Base-by-base conservation (phyloP, 2,797 vertebrate species). In the Cossypha niveicapilla region DNA sequence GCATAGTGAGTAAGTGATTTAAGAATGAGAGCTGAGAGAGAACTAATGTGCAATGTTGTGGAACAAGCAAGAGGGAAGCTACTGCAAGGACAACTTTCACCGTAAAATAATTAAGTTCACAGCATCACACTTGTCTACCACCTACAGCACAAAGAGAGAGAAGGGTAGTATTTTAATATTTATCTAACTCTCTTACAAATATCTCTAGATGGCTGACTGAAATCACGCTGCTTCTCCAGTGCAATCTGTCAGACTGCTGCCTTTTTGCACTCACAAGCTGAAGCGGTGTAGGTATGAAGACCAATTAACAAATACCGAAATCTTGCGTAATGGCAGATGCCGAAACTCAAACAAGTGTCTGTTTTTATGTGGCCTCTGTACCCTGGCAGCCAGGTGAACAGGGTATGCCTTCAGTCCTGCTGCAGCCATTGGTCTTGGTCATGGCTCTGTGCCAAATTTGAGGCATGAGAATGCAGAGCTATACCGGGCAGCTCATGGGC, bases 371-470 rank as follows among this genome's bases (percentile, higher is more conserved):
- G 2, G 1, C 47, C 41, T 35, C 18, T 58, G 34, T 32, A 35
- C 14, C 0, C 50, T 32, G 60, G 39, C 32, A 81, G 30, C 66
- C 45, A 47, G 50, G 47, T 32, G 61, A 51, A 10, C 15, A 51
- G 39, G 27, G 5, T n/a, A 10, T 71, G 56, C 30, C n/a, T 63
- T 56, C n/a, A 24, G 58, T 50, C 75, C 42, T 50, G 10, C 41
- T 73, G 18, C 54, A 78, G 65, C 34, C n/a, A 9, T 30, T 0
- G 0, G 5, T 57, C 47, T 72, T 62, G 2, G 3, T 30, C 1
- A 0, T 0, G 1, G 34, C 50, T 71, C 22, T 5, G 0, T 60
- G 66, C 28, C 37, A 4, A 5, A 7, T 41, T 13, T n/a, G 6
- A 6, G 10, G 5, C 8, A 12, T 70, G 21, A 66, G 25, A 41